Conservation (phyloP, 2,888 invertebrate genomes). For the Colostygia pectinataria region DNA sequence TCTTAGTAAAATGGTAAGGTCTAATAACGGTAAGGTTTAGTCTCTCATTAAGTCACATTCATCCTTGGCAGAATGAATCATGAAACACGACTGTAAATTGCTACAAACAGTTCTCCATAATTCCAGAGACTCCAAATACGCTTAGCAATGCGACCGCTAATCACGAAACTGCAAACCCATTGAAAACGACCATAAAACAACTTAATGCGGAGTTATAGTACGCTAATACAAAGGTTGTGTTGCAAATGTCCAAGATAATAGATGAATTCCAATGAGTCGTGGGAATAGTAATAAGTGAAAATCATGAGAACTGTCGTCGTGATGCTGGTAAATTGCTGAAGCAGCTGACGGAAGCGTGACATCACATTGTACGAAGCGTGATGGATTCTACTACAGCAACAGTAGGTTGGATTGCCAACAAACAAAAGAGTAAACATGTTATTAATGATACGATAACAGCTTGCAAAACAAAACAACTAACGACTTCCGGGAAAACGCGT, state of each 20-base stretch:
- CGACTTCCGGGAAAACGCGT: too few relatives aligned
- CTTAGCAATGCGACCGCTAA: conserved; percentile 32
- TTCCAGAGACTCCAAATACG: conserved; percentile 32
- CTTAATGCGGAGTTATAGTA: conserved; percentile 29
- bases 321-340: conserved; percentile 46
- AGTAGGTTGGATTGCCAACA: not conserved
- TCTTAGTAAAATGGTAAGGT: too few relatives aligned
- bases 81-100: conserved; percentile 17
- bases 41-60: conserved; percentile 19
- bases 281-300: conserved; percentile 64
- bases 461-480: too few relatives aligned
- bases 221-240: conserved; percentile 24
- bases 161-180: conserved; percentile 37
- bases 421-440: too few relatives aligned
- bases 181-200: conserved; percentile 28
- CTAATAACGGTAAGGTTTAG: conserved; percentile 8
- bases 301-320: conserved; percentile 61
- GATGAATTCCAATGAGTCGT: conserved; percentile 51
- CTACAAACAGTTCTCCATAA: conserved; percentile 28
- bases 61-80: conserved; percentile 27
- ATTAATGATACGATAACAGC: too few relatives aligned
- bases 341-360: conserved; percentile 27
- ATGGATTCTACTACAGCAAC: conserved; percentile 11
- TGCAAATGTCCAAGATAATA: conserved; percentile 41
- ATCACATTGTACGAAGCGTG: conserved; percentile 20